These are phyloP conservation scores for Eulacestoma nigropectus DNA, from an alignment of 2,113 vertebrate genomes.

Conservation along the genomic window DNA sequence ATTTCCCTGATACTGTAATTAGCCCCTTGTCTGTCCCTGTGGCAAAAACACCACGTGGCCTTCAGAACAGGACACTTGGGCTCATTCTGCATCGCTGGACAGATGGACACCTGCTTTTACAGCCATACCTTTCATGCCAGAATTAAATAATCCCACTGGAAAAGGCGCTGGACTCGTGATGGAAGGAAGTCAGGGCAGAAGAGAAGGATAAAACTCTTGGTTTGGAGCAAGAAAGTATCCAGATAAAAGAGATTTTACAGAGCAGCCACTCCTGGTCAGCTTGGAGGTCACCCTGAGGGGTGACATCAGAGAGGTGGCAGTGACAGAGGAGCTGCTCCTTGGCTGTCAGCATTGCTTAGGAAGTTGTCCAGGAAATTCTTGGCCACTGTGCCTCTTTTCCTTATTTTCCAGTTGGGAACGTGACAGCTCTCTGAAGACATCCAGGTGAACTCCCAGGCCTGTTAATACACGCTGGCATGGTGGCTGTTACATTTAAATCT, in stretches of 20 bases:
- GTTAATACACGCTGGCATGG: neutral
- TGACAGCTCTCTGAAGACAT: neutral
- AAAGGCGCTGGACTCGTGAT: neutral
- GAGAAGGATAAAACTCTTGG: neutral
- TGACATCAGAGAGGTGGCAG: neutral
- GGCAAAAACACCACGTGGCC: neutral
- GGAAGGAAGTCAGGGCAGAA: neutral
- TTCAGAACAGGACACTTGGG: neutral
- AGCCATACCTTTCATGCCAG: fast-evolving
- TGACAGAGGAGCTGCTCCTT: neutral
- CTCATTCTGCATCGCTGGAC: neutral
- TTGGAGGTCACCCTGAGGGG: neutral
- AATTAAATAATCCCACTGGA: neutral
- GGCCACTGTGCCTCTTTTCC: neutral
- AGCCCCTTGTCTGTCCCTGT: conserved; percentile 1
- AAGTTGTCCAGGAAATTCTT: neutral
- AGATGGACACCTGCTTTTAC: neutral
- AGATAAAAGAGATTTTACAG: neutral
- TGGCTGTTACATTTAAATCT: neutral
- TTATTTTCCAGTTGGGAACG: neutral
- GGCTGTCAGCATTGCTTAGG: neutral
- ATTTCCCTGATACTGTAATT: conserved; percentile 69
- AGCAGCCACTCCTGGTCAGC: neutral
- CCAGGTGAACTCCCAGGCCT: neutral
- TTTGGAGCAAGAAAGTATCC: neutral